Conservation (phyloP, 2,113 vertebrate genomes). For the Hemibates koningsi region DNA sequence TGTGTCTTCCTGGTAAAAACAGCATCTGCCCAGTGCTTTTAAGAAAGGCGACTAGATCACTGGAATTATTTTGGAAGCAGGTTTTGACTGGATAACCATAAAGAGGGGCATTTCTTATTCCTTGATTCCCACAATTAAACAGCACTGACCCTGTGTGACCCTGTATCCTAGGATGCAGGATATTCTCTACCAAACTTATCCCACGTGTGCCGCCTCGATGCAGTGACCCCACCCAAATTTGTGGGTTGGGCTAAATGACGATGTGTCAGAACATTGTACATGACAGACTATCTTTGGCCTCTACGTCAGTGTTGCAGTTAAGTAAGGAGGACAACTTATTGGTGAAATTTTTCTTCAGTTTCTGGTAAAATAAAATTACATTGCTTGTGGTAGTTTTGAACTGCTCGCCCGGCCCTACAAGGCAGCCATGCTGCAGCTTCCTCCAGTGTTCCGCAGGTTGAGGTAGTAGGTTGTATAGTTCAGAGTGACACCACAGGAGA, state of each 20-base stretch:
- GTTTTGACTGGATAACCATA: neutral
- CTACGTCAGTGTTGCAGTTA: neutral
- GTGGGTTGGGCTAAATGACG: neutral
- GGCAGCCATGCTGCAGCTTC: neutral
- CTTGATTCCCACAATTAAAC: neutral
- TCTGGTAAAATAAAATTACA: neutral
- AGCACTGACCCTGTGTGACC: neutral
- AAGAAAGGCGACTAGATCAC: neutral
- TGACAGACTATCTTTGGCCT: neutral
- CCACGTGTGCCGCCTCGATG: neutral
- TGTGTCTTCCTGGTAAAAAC: constrained; percentile 84
- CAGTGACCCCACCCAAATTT: constrained; percentile 37
- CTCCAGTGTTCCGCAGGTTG: constrained; percentile 77
- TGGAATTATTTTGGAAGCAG: neutral
- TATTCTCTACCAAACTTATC: neutral
- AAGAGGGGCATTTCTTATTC: neutral
- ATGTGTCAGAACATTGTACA: neutral
- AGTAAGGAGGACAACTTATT: neutral
- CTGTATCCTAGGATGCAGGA: neutral
- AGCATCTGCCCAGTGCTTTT: constrained; percentile 15
- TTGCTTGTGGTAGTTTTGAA: neutral
- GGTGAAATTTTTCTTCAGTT: neutral
- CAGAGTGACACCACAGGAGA: constrained; percentile 97
- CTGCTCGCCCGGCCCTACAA: neutral
- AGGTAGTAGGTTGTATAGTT: constrained; percentile 99